phyloP scores from a whole-genome alignment of 2,113 vertebrate genomes.

The Nothoprocta perdicaria region DNA sequence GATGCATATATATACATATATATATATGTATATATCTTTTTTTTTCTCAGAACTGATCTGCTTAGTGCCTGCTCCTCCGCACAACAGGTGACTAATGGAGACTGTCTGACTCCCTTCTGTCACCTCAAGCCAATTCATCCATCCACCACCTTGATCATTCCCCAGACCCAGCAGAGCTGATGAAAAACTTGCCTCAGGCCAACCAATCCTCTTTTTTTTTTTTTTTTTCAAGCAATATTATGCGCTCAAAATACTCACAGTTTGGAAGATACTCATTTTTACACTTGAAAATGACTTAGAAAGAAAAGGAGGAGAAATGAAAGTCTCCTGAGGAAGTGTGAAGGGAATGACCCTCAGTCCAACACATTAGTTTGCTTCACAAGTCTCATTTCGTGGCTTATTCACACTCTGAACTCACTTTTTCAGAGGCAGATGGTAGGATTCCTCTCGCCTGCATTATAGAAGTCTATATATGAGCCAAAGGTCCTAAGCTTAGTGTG shows the following conservation, averaged over 20 bases:
- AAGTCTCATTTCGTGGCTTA: background rate
- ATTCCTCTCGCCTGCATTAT: background rate
- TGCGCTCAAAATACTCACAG: constrained; percentile 5
- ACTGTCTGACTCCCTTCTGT: background rate
- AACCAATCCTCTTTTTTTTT: background rate
- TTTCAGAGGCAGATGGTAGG: background rate
- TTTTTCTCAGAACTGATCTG: background rate
- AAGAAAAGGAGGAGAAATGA: background rate
- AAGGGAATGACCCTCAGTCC: background rate
- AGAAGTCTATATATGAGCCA: background rate
- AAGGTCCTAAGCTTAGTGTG: background rate
- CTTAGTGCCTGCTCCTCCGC: background rate
- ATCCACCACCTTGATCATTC: background rate
- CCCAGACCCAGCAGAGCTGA: background rate
- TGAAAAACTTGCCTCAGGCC: constrained; percentile 20
- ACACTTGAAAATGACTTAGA: background rate
- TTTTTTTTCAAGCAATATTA: background rate
- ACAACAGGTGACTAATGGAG: constrained; percentile 1
- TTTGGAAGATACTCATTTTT: constrained; percentile 11
- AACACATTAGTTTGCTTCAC: background rate
- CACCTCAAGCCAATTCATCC: background rate
- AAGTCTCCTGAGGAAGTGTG: background rate
- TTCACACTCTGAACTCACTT: background rate
- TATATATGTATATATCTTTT: too few relatives aligned
- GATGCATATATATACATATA: background rate